Evolutionary conservation across 2,888 invertebrate species (phyloP).

Genomic region (Drosophila rubida): DNA sequence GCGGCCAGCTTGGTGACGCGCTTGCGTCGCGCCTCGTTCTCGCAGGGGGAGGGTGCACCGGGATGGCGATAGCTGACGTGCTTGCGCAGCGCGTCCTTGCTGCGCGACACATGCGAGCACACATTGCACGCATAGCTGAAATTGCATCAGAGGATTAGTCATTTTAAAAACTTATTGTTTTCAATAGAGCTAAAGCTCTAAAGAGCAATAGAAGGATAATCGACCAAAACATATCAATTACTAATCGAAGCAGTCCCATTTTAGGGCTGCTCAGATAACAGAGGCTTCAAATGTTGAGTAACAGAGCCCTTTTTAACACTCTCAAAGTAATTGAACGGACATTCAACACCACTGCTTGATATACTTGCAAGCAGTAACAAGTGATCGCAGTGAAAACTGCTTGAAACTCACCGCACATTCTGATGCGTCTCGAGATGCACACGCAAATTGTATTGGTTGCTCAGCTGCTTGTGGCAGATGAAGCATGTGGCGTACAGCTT

Average conservation of each 20-base stretch:
- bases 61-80: constrained; percentile 95
- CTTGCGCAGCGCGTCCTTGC: constrained; percentile 93
- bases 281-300: too few relatives aligned
- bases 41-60: constrained; percentile 85
- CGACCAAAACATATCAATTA: too few relatives aligned
- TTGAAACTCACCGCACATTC: constrained; percentile 88
- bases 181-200: too few relatives aligned
- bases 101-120: constrained; percentile 94
- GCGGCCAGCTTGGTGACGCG: constrained; percentile 82
- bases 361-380: too few relatives aligned
- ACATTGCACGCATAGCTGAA: constrained; percentile 92
- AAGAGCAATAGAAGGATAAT: too few relatives aligned
- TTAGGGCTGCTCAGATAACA: too few relatives aligned
- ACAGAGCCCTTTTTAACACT: too few relatives aligned
- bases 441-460: constrained; percentile 95
- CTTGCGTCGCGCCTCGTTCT: constrained; percentile 84
- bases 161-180: too few relatives aligned
- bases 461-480: constrained; percentile 94
- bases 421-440: constrained; percentile 97
- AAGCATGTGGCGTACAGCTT: constrained; percentile 90
- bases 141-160: constrained; percentile 1
- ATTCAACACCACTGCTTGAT: too few relatives aligned
- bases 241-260: too few relatives aligned
- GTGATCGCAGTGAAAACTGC: too few relatives aligned
- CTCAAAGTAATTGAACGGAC: too few relatives aligned